Percentiles rank a stretch among this genome's conserved stretches.
phyloP scores from a whole-genome alignment of 2,113 vertebrate species.

The Circaetus gallicus region DNA sequence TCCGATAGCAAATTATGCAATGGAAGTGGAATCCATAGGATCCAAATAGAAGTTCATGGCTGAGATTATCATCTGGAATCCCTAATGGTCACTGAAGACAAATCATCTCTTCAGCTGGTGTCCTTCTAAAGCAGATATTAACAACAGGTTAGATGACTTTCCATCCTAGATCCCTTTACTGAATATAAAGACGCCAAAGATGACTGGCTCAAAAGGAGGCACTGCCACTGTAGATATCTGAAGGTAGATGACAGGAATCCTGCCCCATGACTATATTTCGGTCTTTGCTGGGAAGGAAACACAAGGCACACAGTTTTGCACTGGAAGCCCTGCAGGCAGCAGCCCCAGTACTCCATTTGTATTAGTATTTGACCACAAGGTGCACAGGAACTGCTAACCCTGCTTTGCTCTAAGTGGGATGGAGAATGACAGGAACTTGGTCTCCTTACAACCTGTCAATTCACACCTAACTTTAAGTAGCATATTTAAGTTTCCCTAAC shows the following conservation, averaged over 20 bases:
- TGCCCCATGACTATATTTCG: rapidly evolving
- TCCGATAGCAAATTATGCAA: background rate
- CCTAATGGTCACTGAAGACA: background rate
- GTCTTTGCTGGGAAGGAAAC: background rate
- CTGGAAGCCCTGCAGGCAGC: background rate
- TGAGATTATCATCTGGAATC: background rate
- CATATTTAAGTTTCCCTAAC: background rate
- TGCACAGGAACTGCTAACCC: background rate
- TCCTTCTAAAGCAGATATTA: background rate
- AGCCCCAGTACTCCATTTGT: background rate
- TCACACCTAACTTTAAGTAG: background rate
- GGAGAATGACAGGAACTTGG: background rate
- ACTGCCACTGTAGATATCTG: background rate
- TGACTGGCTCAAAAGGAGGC: background rate
- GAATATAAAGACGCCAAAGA: background rate
- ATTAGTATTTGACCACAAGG: background rate
- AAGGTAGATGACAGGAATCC: background rate
- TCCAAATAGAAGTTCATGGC: background rate
- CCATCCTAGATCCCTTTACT: background rate
- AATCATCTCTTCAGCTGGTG: background rate
- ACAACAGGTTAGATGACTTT: background rate
- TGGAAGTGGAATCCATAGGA: background rate
- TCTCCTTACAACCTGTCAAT: background rate
- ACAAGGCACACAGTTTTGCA: background rate
- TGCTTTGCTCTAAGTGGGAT: background rate